Evolutionary conservation across 2,113 vertebrate species (phyloP).

Genomic region (Laticauda colubrina): DNA sequence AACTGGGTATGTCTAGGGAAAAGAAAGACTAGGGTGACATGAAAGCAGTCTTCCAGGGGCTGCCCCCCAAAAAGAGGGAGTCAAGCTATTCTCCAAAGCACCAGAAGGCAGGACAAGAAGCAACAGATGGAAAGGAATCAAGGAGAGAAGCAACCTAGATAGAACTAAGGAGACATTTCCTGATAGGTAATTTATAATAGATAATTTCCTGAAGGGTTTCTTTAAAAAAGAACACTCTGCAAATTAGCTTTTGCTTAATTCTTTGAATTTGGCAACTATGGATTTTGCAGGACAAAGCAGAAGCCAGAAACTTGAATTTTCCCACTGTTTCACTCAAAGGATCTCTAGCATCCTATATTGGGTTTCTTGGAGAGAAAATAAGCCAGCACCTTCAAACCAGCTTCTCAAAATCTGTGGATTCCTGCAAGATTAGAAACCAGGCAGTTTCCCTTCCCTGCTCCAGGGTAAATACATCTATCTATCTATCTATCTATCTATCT

Average conservation of each 20-base stretch:
- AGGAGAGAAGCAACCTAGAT: too few relatives aligned
- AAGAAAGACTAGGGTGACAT: too few relatives aligned
- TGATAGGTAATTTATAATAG: too few relatives aligned
- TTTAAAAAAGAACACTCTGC: background rate
- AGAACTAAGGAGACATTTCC: too few relatives aligned
- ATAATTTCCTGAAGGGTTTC: background rate
- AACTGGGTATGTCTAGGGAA: too few relatives aligned
- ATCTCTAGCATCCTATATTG: background rate
- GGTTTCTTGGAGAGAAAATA: background rate
- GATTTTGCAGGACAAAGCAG: background rate
- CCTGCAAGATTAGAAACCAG: background rate
- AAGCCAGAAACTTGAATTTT: background rate
- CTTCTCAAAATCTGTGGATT: background rate
- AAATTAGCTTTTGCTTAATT: background rate
- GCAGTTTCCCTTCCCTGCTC: background rate
- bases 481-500: too few relatives aligned
- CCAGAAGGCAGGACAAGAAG: too few relatives aligned
- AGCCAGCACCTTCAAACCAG: background rate
- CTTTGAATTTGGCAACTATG: background rate
- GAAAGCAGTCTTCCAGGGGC: too few relatives aligned
- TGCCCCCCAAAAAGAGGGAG: too few relatives aligned
- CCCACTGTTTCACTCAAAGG: background rate
- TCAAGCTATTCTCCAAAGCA: too few relatives aligned
- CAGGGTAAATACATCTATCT: background rate
- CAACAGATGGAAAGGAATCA: too few relatives aligned